phyloP scores from a whole-genome alignment of 2,113 vertebrate genomes.

The Tragelaphus buxtoni region DNA sequence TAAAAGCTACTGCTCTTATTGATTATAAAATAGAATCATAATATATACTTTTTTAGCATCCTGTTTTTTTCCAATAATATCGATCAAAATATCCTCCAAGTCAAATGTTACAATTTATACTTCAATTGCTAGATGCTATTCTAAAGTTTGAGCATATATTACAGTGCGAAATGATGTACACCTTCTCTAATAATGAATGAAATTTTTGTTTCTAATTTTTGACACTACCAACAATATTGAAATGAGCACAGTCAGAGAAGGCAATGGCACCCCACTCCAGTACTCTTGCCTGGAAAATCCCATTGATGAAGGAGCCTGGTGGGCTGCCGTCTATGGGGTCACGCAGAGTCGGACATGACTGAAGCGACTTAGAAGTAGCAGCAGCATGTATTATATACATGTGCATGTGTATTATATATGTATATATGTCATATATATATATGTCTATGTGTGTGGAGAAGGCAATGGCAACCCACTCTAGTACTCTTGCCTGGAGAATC shows the following conservation, averaged over 20 bases:
- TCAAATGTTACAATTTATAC: not conserved
- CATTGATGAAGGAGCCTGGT: too few relatives aligned
- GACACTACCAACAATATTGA: not conserved
- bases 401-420: not conserved
- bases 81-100: not conserved
- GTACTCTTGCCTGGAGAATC: too few relatives aligned
- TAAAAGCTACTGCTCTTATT: not conserved
- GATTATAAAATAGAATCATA: not conserved
- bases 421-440: not conserved
- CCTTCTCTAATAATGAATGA: not conserved
- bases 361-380: too few relatives aligned
- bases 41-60: not conserved
- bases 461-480: too few relatives aligned
- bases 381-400: not conserved
- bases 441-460: not conserved
- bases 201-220: not conserved
- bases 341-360: too few relatives aligned
- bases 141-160: not conserved
- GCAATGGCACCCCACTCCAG: too few relatives aligned
- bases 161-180: not conserved
- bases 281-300: too few relatives aligned
- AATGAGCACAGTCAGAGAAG: not conserved
- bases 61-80: not conserved
- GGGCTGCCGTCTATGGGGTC: too few relatives aligned
- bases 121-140: not conserved